These are phyloP conservation scores for Ramphastos sulfuratus DNA, from an alignment of 2,113 vertebrate species.

Conservation along the genomic window DNA sequence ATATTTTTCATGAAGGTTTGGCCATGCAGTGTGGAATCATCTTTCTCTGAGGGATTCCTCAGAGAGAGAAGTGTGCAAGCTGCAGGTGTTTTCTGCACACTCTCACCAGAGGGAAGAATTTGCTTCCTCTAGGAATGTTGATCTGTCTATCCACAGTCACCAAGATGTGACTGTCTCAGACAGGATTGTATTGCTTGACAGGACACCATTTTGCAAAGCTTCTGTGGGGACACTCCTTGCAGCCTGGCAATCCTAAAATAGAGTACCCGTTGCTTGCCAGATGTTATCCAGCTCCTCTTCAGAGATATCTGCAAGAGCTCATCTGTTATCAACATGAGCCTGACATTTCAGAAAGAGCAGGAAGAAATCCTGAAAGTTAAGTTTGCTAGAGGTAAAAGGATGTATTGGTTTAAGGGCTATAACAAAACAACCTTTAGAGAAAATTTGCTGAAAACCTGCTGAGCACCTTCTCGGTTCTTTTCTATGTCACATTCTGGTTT, in stretches of 20 bases:
- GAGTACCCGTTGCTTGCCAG: background rate
- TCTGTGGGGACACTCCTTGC: background rate
- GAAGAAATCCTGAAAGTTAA: background rate
- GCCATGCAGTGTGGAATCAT: background rate
- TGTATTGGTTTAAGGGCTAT: background rate
- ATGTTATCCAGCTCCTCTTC: background rate
- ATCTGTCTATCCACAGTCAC: background rate
- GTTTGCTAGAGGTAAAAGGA: background rate
- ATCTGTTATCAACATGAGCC: background rate
- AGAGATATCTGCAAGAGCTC: background rate
- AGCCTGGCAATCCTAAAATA: slow-evolving; percentile 6
- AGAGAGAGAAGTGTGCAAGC: background rate
- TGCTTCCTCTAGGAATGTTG: background rate
- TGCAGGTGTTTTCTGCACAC: background rate
- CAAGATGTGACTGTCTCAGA: background rate
- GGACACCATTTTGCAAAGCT: background rate
- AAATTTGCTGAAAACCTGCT: background rate
- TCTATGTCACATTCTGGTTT: background rate
- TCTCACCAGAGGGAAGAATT: background rate
- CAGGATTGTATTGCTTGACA: background rate
- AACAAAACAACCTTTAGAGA: background rate
- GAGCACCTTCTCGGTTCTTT: background rate
- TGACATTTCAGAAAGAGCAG: background rate
- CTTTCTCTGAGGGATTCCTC: background rate
- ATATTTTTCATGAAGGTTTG: background rate